Evolutionary conservation across 2,113 vertebrate species (phyloP).

Genomic region (Tyto alba): DNA sequence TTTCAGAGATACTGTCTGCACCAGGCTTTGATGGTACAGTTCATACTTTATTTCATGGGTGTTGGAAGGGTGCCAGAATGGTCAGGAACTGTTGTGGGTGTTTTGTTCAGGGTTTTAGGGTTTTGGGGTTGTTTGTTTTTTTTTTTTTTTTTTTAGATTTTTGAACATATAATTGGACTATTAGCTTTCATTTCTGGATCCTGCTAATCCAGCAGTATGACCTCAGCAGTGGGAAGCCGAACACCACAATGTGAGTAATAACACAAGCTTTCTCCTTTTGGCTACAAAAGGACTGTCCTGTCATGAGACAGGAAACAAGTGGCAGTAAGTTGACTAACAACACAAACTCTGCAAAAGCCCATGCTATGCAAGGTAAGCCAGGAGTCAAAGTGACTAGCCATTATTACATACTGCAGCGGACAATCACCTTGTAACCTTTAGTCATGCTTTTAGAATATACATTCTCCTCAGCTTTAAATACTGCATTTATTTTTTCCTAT

Average conservation of each 20-base stretch:
- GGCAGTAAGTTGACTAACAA: not conserved
- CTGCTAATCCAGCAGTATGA: not conserved
- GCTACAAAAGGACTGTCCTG: not conserved
- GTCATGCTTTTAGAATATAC: not conserved
- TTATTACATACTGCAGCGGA: not conserved
- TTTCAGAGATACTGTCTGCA: not conserved
- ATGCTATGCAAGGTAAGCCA: not conserved
- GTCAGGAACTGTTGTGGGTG: not conserved
- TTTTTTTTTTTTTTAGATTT: not conserved
- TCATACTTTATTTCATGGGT: not conserved
- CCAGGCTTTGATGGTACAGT: not conserved
- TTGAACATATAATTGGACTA: not conserved
- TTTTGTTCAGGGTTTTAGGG: not conserved
- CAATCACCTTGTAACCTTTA: not conserved
- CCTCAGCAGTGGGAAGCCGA: not conserved
- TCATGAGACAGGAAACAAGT: not conserved
- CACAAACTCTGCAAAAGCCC: not conserved
- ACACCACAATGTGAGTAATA: not conserved
- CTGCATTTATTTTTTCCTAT: not conserved
- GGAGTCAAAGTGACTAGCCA: not conserved
- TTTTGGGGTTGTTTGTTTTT: too few relatives aligned
- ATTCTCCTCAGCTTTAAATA: not conserved
- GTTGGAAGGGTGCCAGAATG: not conserved
- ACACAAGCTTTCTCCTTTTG: not conserved
- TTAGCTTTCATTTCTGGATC: not conserved